phyloP scores from a whole-genome alignment of 2,113 vertebrate species.

The Narcine bancroftii region DNA sequence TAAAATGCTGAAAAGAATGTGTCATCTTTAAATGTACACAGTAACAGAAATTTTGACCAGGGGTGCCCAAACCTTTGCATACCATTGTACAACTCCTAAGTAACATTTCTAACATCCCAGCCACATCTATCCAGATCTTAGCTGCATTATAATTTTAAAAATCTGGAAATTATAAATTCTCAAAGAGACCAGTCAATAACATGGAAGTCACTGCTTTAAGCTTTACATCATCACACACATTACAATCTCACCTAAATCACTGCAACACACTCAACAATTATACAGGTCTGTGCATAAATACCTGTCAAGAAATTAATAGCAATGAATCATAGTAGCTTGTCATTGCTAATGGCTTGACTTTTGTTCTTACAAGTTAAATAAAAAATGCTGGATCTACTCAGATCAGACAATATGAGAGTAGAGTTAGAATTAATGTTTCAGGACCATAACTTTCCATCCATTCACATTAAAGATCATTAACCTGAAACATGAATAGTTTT shows the following conservation, averaged over 20 bases:
- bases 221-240: neutral
- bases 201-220: neutral
- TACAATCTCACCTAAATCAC: constrained; percentile 14
- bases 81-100: too few species aligned
- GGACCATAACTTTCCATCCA: too few species aligned
- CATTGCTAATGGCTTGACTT: neutral
- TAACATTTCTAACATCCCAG: too few species aligned
- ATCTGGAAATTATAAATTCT: neutral
- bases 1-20: too few species aligned
- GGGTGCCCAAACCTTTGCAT: too few species aligned
- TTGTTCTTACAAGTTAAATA: neutral
- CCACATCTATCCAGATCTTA: neutral
- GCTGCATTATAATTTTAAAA: neutral
- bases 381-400: too few species aligned
- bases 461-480: too few species aligned
- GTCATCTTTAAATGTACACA: too few species aligned
- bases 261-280: neutral
- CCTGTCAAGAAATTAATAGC: neutral
- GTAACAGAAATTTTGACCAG: too few species aligned
- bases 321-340: neutral
- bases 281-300: neutral
- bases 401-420: too few species aligned
- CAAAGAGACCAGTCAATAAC: neutral
- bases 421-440: too few species aligned
- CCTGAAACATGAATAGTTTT: too few species aligned